A percentile compares a stretch with the other conserved stretches of the same genome.
phyloP scores from a whole-genome alignment of 2,113 vertebrate species.

The Phrynosoma blainvillii region DNA sequence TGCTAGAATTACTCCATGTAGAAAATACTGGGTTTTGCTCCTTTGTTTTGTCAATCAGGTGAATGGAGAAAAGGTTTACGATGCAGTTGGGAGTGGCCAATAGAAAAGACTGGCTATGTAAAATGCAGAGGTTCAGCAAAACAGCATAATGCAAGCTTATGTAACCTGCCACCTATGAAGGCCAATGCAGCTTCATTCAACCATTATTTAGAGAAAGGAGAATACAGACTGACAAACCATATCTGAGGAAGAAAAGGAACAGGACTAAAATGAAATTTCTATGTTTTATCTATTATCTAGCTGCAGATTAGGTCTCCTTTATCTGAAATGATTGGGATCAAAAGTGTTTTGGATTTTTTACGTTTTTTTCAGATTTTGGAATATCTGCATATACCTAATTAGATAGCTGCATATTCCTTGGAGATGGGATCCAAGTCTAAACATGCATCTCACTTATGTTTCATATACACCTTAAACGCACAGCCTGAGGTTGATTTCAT shows the following conservation, averaged over 20 bases:
- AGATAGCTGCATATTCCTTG: too few relatives aligned
- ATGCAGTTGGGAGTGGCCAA: not conserved
- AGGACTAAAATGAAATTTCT: not conserved
- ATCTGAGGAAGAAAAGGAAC: constrained; percentile 18
- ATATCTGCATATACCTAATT: too few relatives aligned
- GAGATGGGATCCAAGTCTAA: too few relatives aligned
- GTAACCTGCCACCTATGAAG: not conserved
- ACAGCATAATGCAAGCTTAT: not conserved
- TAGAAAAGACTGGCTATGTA: not conserved
- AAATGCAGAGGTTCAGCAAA: not conserved
- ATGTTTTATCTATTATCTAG: not conserved
- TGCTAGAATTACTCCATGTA: not conserved
- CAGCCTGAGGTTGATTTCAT: too few relatives aligned
- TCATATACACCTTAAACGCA: too few relatives aligned
- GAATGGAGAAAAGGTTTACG: not conserved
- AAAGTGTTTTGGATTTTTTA: too few relatives aligned
- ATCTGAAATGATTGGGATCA: too few relatives aligned
- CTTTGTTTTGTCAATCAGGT: not conserved
- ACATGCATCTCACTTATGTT: too few relatives aligned
- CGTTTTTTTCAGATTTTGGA: too few relatives aligned
- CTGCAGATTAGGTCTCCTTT: too few relatives aligned
- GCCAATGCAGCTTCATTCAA: not conserved
- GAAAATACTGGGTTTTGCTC: not conserved
- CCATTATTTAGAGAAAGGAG: not conserved
- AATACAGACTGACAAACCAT: not conserved